Percentiles rank a stretch among this genome's conserved stretches.
These are phyloP conservation scores for Chelonia mydas DNA, from an alignment of 2,797 vertebrate genomes.

Conservation along the genomic window DNA sequence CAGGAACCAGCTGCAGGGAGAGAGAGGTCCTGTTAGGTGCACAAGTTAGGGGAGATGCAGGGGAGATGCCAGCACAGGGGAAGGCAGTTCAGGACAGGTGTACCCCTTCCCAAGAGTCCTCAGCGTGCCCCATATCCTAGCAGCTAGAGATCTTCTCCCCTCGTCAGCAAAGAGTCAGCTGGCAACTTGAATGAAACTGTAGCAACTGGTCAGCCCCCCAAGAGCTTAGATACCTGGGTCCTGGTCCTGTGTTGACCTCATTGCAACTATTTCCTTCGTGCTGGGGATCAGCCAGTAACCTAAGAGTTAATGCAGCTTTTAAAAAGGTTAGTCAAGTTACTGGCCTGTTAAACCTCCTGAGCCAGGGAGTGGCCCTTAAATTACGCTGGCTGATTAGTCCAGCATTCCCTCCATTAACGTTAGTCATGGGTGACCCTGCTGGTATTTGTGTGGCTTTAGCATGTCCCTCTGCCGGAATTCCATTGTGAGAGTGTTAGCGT, in stretches of 20 bases:
- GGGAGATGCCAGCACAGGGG: neutral
- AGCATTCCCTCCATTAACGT: neutral
- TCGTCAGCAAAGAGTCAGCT: neutral
- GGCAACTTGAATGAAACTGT: accelerated
- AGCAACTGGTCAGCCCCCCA: neutral
- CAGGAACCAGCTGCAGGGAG: neutral
- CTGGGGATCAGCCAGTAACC: neutral
- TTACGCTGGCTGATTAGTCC: neutral
- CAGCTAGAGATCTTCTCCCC: neutral
- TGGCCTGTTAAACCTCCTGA: neutral
- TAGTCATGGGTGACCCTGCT: conserved; percentile 28
- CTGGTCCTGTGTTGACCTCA: neutral
- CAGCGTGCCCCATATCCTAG: neutral
- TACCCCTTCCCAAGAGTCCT: neutral
- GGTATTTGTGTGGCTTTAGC: conserved; percentile 37
- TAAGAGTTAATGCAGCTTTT: neutral
- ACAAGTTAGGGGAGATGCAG: neutral
- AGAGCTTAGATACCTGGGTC: neutral
- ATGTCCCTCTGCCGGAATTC: conserved; percentile 61
- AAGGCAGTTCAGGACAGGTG: neutral
- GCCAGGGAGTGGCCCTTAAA: neutral
- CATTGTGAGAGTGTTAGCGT: neutral
- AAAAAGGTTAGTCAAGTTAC: neutral
- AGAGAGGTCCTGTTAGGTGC: neutral
- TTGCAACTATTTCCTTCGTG: neutral